A percentile compares a stretch with the other conserved stretches of the same genome.
Evolutionary conservation across 2,888 invertebrate species (phyloP).

Genomic region (Ichneumon xanthorius): DNA sequence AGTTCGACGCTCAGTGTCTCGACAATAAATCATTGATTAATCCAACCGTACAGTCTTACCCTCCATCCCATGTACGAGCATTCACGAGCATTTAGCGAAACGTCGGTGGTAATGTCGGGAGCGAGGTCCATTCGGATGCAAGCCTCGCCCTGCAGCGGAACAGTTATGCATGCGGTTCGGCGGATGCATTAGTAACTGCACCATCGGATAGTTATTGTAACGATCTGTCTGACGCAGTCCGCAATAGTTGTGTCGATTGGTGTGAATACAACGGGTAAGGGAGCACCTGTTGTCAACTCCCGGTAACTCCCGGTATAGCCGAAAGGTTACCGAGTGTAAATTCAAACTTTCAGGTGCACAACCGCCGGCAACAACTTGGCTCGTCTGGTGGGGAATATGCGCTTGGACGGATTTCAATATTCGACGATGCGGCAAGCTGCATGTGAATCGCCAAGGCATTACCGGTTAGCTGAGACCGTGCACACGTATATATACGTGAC

Average conservation of each 20-base stretch:
- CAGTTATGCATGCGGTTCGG: constrained; percentile 50
- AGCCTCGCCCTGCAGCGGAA: constrained; percentile 23
- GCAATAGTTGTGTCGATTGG: constrained; percentile 38
- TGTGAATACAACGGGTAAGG: constrained; percentile 3
- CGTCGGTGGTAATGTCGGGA: background rate
- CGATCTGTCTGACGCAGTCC: constrained; percentile 55
- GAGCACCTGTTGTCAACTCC: constrained; percentile 64
- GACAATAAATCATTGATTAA: background rate
- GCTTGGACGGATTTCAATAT: constrained; percentile 65
- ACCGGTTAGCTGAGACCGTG: constrained; percentile 36
- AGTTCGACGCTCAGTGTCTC: no score
- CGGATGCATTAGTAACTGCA: constrained; percentile 61
- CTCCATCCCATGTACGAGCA: background rate
- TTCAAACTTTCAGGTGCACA: constrained; percentile 64
- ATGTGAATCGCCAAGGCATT: constrained; percentile 57
- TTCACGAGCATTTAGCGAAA: background rate
- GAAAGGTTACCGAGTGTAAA: constrained; percentile 41
- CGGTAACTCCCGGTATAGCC: background rate
- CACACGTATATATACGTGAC: constrained; percentile 2
- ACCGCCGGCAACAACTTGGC: constrained; percentile 62
- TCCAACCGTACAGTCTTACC: background rate
- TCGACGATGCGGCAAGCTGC: constrained; percentile 54
- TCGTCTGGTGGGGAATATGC: constrained; percentile 59
- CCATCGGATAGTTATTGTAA: constrained; percentile 47
- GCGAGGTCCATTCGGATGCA: constrained; percentile 50